Evolutionary conservation across 2,113 vertebrate genomes (phyloP), one percentile per base, ranked within the genome.

Genomic region (Romanogobio albipinnatus): DNA sequence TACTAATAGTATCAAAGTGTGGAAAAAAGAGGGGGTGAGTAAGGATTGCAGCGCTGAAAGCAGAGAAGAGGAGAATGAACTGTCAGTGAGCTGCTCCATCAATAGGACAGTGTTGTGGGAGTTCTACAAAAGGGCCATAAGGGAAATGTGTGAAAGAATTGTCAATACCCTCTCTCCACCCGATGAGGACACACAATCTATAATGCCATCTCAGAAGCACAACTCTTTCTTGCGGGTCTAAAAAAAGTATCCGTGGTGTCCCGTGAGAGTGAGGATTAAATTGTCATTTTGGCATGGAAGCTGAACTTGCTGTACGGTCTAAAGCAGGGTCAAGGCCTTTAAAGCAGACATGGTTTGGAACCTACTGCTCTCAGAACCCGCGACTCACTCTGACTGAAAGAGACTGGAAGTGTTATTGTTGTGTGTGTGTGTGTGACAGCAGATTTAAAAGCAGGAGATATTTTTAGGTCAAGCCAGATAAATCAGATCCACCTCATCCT

Each of bases 261-360:
- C 61, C 19, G 8, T 51, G 61, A 68, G 29, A 56, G n/a, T 24
- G 17, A 71, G 74, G 64, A 87, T 85, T 77, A 71, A 73, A 81
- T 45, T 53, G 56, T 74, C 29, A n/a, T 64, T 73, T 43, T 51
- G 74, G 29, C 66, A 74, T 64, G 33, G 61, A 68, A 45, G 53
- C 73, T 77, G 59, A 43, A 61, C 49, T 39, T 15, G 7, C 61
- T 68, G 33, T 39, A 43, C 19, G 76, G 51, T 45, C 36, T 62
- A 45, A 81, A 81, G 43, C 70, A 70, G 79, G 87, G 76, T 76
- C 61, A 85, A 22, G 13, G 36, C 77, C 66, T 53, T 83, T 70
- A 61, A 82, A 75, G 62, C 17, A 45, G 45, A 22, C 61, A 33
- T 5, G 29, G 33, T 19, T 64, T 85, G 83, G 71, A 59, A 66